Evolutionary conservation across 2,113 vertebrate species (phyloP).

Genomic region (Solea solea): DNA sequence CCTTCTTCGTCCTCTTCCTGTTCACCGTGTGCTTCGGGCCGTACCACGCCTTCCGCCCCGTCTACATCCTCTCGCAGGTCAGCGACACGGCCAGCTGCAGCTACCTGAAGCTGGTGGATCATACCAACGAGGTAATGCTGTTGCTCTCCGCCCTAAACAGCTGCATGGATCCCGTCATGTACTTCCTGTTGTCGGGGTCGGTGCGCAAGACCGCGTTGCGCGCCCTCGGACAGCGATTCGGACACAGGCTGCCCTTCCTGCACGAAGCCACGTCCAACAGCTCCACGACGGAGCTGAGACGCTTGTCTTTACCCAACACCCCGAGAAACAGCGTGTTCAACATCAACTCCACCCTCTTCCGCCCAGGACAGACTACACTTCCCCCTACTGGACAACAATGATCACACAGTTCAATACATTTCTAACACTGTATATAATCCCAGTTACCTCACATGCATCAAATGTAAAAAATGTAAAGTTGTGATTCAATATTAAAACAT

Average conservation of each 20-base stretch:
- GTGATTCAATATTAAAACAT: too few species aligned
- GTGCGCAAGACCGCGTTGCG: conserved; percentile 84
- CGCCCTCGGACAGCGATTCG: conserved; percentile 70
- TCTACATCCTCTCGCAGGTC: conserved; percentile 86
- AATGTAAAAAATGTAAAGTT: too few species aligned
- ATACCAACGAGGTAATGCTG: conserved; percentile 88
- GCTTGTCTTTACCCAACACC: neutral
- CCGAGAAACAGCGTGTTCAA: conserved; percentile 51
- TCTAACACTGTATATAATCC: neutral
- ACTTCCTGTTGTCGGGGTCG: conserved; percentile 89
- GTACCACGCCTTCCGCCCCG: conserved; percentile 88
- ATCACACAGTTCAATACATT: conserved; percentile 1
- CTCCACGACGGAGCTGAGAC: conserved; percentile 80
- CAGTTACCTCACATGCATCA: too few species aligned
- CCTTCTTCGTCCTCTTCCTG: conserved; percentile 91
- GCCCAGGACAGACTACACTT: neutral
- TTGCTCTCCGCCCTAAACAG: conserved; percentile 92
- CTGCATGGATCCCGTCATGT: conserved; percentile 94
- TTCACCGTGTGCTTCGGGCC: conserved; percentile 92
- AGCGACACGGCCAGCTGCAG: conserved; percentile 44
- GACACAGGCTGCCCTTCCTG: conserved; percentile 44
- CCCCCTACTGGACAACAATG: conserved; percentile 6
- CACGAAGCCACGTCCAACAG: conserved; percentile 81
- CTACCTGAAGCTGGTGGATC: conserved; percentile 76
- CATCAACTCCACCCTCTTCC: conserved; percentile 22